Evolutionary conservation across 2,797 vertebrate species (phyloP).

Genomic region (Cephalopachus bancanus): DNA sequence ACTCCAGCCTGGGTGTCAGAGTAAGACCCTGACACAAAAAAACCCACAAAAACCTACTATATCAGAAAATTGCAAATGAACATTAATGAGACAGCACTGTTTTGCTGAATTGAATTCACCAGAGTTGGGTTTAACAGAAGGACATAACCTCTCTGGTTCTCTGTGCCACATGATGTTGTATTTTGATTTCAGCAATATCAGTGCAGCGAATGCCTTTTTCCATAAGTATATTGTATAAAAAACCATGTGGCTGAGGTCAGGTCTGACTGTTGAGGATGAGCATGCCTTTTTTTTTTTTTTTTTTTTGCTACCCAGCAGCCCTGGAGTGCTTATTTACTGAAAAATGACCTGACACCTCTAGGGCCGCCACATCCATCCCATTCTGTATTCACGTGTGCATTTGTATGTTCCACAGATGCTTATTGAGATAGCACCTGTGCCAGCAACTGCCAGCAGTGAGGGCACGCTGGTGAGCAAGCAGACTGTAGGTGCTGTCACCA

Average conservation of each 20-base stretch:
- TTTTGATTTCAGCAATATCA: conserved; percentile 40
- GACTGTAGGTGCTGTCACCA: not conserved
- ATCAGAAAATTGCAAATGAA: conserved; percentile 9
- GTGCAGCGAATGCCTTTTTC: conserved; percentile 22
- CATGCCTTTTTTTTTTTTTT: not conserved
- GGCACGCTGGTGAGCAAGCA: not conserved
- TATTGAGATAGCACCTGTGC: not conserved
- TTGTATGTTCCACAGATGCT: not conserved
- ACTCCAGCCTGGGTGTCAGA: too few relatives aligned
- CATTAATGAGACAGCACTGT: not conserved
- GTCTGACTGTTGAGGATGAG: not conserved
- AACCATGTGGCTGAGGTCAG: not conserved
- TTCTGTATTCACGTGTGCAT: not conserved
- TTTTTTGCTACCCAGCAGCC: not conserved
- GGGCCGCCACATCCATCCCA: not conserved
- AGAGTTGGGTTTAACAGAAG: conserved; percentile 27
- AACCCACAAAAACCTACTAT: too few relatives aligned
- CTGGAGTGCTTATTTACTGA: conserved; percentile 42
- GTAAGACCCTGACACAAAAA: too few relatives aligned
- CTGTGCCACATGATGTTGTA: conserved; percentile 25
- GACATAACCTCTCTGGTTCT: conserved; percentile 3
- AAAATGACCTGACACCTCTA: not conserved
- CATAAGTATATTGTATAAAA: not conserved
- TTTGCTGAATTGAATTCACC: conserved; percentile 39
- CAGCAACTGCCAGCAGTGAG: not conserved